Evolutionary conservation across 2,888 invertebrate genomes (phyloP).

Genomic region (Melieria omissa): DNA sequence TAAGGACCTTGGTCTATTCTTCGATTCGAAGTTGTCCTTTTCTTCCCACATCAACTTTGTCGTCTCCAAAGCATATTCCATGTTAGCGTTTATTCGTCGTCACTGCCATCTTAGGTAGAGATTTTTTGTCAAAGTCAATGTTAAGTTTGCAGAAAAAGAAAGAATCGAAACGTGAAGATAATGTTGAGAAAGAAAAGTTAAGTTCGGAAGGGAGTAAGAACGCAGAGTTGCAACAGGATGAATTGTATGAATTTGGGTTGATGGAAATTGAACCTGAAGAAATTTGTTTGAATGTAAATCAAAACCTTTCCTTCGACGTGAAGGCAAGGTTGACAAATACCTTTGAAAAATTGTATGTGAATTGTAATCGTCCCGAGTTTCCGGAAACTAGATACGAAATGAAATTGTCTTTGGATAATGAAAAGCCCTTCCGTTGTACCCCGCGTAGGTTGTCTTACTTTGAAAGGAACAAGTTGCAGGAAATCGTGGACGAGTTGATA

Average conservation of each 20-base stretch:
- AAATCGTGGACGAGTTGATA: too few relatives aligned
- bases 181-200: background rate
- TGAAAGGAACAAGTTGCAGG: too few relatives aligned
- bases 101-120: conserved; percentile 37
- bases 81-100: too few relatives aligned
- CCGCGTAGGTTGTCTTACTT: too few relatives aligned
- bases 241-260: background rate
- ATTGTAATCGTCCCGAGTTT: conserved; percentile 2
- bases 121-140: conserved; percentile 35
- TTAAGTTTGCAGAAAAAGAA: conserved; percentile 30
- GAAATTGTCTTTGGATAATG: too few relatives aligned
- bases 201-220: background rate
- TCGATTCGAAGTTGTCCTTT: too few relatives aligned
- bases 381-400: conserved; percentile 19
- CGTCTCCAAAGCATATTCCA: too few relatives aligned
- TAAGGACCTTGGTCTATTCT: too few relatives aligned
- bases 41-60: too few relatives aligned
- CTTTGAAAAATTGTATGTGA: background rate
- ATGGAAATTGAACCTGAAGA: background rate
- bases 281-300: background rate
- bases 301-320: background rate
- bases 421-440: too few relatives aligned
- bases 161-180: too few relatives aligned
- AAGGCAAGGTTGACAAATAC: background rate
- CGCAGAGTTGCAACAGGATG: background rate